A percentile compares a stretch with the other conserved stretches of the same genome.
Evolutionary conservation across 2,888 invertebrate species (phyloP).

Genomic region (Uropetala carovei): DNA sequence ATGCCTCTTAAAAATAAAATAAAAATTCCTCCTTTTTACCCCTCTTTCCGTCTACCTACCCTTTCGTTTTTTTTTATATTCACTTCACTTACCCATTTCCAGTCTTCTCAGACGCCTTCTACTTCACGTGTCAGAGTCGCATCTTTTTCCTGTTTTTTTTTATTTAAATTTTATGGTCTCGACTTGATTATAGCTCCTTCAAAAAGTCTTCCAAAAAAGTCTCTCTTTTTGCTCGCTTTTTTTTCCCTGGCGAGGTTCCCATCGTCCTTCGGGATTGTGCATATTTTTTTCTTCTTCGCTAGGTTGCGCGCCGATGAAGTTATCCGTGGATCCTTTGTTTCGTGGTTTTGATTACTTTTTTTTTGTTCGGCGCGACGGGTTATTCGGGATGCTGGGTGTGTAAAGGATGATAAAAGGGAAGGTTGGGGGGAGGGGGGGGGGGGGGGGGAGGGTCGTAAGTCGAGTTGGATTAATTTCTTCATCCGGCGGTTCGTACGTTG

Average conservation of each 20-base stretch:
- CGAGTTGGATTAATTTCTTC: no score
- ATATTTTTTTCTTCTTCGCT: background rate
- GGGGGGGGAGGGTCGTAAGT: background rate
- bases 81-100: background rate
- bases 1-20: background rate
- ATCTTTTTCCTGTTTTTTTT: background rate
- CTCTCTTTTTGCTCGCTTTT: background rate
- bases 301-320: background rate
- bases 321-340: background rate
- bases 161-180: background rate
- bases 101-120: background rate
- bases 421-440: background rate
- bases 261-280: background rate
- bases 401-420: background rate
- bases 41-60: background rate
- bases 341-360: background rate
- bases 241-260: background rate
- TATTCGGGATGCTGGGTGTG: background rate
- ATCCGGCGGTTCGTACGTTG: no score
- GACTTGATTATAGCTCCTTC: slow-evolving; percentile 15
- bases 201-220: background rate
- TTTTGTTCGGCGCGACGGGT: background rate
- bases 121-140: background rate
- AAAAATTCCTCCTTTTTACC: no score
- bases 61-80: slow-evolving; percentile 1